Evolutionary conservation across 2,888 invertebrate genomes (phyloP), one percentile per base, ranked within the genome.

Genomic region (Scrobipalpa costella): DNA sequence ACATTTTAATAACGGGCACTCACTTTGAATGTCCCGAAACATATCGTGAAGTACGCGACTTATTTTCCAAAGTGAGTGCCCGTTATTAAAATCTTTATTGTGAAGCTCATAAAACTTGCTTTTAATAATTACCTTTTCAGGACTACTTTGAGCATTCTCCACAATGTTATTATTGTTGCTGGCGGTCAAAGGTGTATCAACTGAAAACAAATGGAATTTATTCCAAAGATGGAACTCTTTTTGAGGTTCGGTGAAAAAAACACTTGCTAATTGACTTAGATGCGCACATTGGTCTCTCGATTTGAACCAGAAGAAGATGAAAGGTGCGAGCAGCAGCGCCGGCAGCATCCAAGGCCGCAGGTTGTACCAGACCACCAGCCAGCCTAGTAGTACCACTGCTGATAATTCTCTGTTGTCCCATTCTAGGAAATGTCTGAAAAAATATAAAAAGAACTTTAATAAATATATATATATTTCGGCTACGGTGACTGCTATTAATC

Each of bases 321-420:
- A 90, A 0, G 86, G 80, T 19, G 75, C 49, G 21, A 85, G 61
- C 1, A 86, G 64, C 1, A 87, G 60, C 19, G 90, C 68, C 0
- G 89, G 89, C 7, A 78, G 67, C 59, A 78, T 77, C 88, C 88
- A 90, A 6, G 83, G 67, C 47, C 73, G 71, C 57, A 88, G 80
- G 65, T 79, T 76, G 63, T 77, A 83, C 79, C 90, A 90, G 65
- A 89, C 85, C 0, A 82, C 57, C 36, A 89, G 67, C 90, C 89
- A 89, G 1, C 74, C 71, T 2, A 72, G 9, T 21, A 86, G 67
- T 9, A 74, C 70, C n/a, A 78, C 52, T 50, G 78, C 70, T 1
- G 83, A 80, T 40, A 81, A 65, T 62, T 90, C 86, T 52, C 70
- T 72, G 50, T 85, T 87, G 2, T 90, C 86, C 90, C 90, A 90